Conservation (phyloP, 2,888 invertebrate genomes). For the Lithophane semibrunnea region DNA sequence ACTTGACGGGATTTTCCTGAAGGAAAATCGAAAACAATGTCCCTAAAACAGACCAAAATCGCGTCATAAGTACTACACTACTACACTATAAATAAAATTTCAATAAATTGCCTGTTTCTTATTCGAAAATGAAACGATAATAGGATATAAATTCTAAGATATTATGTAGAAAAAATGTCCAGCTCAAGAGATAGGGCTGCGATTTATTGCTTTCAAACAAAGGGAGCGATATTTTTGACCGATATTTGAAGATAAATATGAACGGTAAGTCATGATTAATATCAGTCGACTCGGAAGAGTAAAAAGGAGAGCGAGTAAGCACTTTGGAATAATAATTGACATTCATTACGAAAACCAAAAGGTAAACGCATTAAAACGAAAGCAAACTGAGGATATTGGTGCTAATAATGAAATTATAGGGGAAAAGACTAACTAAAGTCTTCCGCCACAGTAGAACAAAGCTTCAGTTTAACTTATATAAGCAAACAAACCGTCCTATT, state of each 20-base stretch:
- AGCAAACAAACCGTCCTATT: slow-evolving; percentile 33
- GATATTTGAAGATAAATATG: slow-evolving; percentile 49
- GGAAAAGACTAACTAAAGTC: background rate
- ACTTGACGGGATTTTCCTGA: background rate
- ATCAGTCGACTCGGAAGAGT: slow-evolving; percentile 29
- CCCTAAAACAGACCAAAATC: background rate
- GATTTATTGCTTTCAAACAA: slow-evolving; percentile 54
- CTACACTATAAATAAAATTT: slow-evolving; percentile 18
- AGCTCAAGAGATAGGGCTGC: slow-evolving; percentile 39
- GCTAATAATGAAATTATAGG: background rate
- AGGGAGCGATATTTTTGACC: slow-evolving; percentile 42
- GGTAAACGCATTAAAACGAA: background rate
- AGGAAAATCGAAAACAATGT: background rate
- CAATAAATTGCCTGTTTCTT: slow-evolving; percentile 22
- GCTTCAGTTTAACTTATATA: background rate
- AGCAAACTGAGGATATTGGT: background rate
- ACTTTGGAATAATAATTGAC: slow-evolving; percentile 43
- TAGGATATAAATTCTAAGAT: slow-evolving; percentile 16
- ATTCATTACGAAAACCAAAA: slow-evolving; percentile 16
- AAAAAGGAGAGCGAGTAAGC: slow-evolving; percentile 5
- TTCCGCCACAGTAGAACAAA: background rate
- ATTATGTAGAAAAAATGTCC: slow-evolving; percentile 44
- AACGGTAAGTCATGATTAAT: slow-evolving; percentile 41
- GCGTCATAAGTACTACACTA: background rate
- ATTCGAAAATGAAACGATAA: slow-evolving; percentile 36